Base-by-base conservation (phyloP, 2,797 vertebrate genomes). In the Sciurus carolinensis region DNA sequence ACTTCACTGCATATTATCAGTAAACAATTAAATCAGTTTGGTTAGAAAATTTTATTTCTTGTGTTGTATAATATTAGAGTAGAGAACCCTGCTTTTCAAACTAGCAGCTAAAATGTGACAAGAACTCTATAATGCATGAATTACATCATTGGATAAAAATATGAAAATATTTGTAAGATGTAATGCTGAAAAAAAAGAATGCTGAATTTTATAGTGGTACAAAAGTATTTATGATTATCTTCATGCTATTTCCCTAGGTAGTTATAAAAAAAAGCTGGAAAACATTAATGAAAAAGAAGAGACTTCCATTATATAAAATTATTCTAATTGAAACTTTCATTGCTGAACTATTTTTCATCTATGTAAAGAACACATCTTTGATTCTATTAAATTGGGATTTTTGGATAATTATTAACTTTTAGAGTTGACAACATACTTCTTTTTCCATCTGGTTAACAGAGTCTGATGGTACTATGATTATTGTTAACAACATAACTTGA, bases 221-320 rank as follows among this genome's bases (percentile, higher is more conserved):
- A 96, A 73, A 69, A 28, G 69, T 44, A 69, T 86, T 88, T 92
- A 94, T 86, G 54, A 87, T 95, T 72, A 91, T 96, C 69, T 95
- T 91, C 28, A 95, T 95, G 94, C 94, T 92, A 97, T 92, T 97
- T 95, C 82, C 54, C 85, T 59, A 64, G 33, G 52, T 76, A 95
- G 69, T 33, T 79, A 54, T 94, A 54, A 76, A 77, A 76, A 77
- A 92, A 94, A 71, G 11, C 59, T 90, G 17, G 26, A 69, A 97
- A 81, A 79, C 26, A 96, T 39, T 42, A 95, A 90, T 89, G 22
- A 94, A 95, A 47, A 95, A 92, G 9, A 77, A 93, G 91, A 76
- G 7, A 3, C 24, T 83, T 83, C 36, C 69, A 84, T 67, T 15
- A 64, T 66, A 85, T 3, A 66, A 87, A 94, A 81, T 71, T 77